Conservation (phyloP, 2,797 vertebrate genomes). For the Sebastes vulpes region DNA sequence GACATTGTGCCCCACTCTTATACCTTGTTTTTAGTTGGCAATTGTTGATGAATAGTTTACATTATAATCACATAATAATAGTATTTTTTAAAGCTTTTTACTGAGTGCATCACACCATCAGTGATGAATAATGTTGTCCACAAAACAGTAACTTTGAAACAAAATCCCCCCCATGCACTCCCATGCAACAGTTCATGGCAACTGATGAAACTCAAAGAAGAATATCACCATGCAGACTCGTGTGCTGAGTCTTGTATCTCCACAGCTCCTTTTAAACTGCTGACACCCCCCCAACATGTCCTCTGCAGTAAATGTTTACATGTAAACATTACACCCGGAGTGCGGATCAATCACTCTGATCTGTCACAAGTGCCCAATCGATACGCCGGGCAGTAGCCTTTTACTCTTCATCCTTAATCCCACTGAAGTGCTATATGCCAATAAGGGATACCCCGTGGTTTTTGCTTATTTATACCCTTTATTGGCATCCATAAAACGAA, state of each 20-base stretch:
- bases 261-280: slow-evolving; percentile 41
- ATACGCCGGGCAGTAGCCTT: slow-evolving; percentile 12
- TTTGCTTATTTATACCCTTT: neutral
- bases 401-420: slow-evolving; percentile 28
- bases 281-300: slow-evolving; percentile 41
- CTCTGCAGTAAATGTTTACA: slow-evolving; percentile 60
- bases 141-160: slow-evolving; percentile 35
- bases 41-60: neutral
- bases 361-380: slow-evolving; percentile 39
- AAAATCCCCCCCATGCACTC: neutral
- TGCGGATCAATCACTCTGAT: slow-evolving; percentile 58
- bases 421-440: neutral
- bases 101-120: neutral
- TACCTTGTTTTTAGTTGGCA: slow-evolving; percentile 4
- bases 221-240: neutral
- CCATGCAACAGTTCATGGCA: slow-evolving; percentile 61
- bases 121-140: neutral
- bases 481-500: neutral
- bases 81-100: neutral
- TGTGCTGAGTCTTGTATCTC: neutral
- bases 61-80: neutral
- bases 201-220: slow-evolving; percentile 5
- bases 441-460: neutral
- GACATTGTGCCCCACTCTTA: neutral
- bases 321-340: slow-evolving; percentile 49